Base-by-base conservation (phyloP, 2,797 vertebrate genomes). In the Girardinus metallicus region DNA sequence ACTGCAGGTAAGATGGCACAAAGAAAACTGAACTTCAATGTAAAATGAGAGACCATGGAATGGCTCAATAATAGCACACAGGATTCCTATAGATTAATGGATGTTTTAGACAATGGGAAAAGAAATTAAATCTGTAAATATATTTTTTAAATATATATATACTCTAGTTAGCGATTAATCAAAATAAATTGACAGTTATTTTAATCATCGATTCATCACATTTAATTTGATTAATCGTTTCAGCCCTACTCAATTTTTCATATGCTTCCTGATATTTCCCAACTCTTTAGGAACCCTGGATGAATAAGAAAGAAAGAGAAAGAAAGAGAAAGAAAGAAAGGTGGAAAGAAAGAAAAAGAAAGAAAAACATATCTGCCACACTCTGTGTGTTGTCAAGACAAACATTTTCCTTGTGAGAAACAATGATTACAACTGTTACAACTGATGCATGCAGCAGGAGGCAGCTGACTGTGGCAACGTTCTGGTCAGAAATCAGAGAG, bases 401-500 rank as follows among this genome's bases (percentile, higher is more conserved):
- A 77, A 46, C 29, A 41, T 75, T 77, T 76, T 76, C 43, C 43
- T 29, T 39, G 13, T 16, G 55, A 64, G 81, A 73, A 70, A 41
- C 46, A 57, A 18, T 53, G 51, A 83, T 80, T 29, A 2, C 21
- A 82, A 83, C 36, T 64, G 84, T 36, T 80, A 74, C 71, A 79
- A 57, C 29, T 31, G 44, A 68, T 4, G 75, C 49, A 70, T 73
- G 2, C 85, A 70, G 85, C 81, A 57, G 89, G 79, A 79, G 51
- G 84, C 81, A 44, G 72, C 80, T 76, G 84, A 80, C 73, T 73
- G 77, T 62, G 84, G 76, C 77, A 53, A 79, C 1, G 15, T 74
- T 49, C 64, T 89, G 89, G 83, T 88, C 80, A 79, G 82, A 84
- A 81, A 88, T 84, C 74, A 79, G 75, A 79, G 72, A 76, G 18